Percentiles rank a stretch among this genome's conserved stretches.
These are phyloP conservation scores for Stegodyphus dumicola DNA, from an alignment of 1,140 invertebrate genomes.

Conservation along the genomic window DNA sequence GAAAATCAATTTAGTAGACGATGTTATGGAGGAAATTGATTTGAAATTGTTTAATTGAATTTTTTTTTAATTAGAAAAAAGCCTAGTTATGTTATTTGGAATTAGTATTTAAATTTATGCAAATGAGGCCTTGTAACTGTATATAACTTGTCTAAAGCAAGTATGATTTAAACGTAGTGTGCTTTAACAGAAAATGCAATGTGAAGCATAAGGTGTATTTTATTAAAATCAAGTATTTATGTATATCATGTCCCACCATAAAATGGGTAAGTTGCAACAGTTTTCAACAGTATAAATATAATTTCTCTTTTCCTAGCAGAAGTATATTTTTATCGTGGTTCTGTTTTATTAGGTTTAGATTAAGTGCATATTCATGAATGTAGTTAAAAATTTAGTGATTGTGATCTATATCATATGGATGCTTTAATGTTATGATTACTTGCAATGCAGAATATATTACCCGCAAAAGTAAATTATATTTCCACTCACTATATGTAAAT, in stretches of 20 bases:
- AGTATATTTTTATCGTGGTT: neutral
- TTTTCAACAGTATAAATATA: neutral
- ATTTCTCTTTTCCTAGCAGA: neutral
- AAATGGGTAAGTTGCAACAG: slow-evolving; percentile 32
- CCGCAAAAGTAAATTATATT: too few species aligned
- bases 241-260: slow-evolving; percentile 56
- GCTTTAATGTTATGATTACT: neutral
- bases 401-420: neutral
- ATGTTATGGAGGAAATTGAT: neutral
- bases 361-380: neutral
- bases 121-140: neutral
- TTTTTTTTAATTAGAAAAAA: neutral
- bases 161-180: neutral
- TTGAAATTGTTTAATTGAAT: neutral
- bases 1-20: slow-evolving; percentile 16
- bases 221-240: neutral
- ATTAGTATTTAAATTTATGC: neutral
- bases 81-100: neutral
- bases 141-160: neutral
- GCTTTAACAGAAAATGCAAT: neutral
- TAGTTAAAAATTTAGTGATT: neutral
- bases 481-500: too few species aligned
- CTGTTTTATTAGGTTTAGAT: neutral
- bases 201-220: neutral
- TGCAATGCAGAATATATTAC: neutral